Evolutionary conservation across 2,888 invertebrate species (phyloP).

Genomic region (Archips crataeganus): DNA sequence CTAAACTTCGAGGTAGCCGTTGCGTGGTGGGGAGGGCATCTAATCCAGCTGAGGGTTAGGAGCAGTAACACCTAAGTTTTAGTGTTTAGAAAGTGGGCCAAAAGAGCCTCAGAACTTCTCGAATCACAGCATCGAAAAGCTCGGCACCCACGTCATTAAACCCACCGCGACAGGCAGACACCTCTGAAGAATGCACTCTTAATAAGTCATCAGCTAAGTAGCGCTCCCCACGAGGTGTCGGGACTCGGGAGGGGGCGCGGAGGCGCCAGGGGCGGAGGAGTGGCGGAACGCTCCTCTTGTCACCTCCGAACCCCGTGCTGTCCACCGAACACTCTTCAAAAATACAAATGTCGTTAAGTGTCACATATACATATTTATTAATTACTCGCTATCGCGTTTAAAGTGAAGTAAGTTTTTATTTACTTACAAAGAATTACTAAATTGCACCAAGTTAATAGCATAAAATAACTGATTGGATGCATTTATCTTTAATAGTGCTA

Average conservation of each 20-base stretch:
- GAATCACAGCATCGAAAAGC: constrained; percentile 69
- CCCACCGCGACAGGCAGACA: constrained; percentile 80
- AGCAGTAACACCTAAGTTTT: constrained; percentile 47
- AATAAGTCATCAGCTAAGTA: constrained; percentile 87
- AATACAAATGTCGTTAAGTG: neutral
- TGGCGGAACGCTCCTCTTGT: constrained; percentile 40
- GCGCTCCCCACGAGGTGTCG: constrained; percentile 57
- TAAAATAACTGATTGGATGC: neutral
- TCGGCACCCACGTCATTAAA: constrained; percentile 80
- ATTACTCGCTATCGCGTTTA: neutral
- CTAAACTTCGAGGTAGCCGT: neutral
- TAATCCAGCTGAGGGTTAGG: constrained; percentile 16
- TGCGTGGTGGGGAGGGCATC: neutral
- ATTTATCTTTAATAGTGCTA: neutral
- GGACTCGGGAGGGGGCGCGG: constrained; percentile 51
- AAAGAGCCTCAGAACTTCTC: constrained; percentile 51
- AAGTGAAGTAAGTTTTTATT: neutral
- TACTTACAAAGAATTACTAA: no score
- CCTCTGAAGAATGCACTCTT: constrained; percentile 85
- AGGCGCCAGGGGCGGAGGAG: constrained; percentile 45
- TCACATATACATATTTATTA: neutral
- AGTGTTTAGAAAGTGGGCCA: constrained; percentile 71
- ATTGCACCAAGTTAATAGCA: no score
- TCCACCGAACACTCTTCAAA: neutral
- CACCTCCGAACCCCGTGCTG: constrained; percentile 10